Evolutionary conservation across 2,888 invertebrate species (phyloP).

Genomic region (Leptura quadrifasciata): DNA sequence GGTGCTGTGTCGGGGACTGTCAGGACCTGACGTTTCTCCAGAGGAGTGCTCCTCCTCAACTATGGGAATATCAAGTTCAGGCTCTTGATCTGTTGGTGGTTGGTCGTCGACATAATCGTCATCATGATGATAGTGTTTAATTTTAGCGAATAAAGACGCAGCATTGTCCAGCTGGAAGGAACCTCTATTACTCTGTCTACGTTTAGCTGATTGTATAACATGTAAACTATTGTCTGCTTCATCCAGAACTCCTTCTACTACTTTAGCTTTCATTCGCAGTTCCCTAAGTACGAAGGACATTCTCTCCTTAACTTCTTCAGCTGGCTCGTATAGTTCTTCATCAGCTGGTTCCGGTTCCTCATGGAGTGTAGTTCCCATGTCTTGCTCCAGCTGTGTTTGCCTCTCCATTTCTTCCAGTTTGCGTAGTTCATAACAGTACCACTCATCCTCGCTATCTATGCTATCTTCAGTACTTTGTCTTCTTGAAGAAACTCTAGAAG

Average conservation of each 20-base stretch:
- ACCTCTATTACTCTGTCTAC: conserved; percentile 64
- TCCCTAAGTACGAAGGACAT: conserved; percentile 89
- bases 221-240: conserved; percentile 71
- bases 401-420: conserved; percentile 91
- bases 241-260: conserved; percentile 71
- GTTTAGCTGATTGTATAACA: conserved; percentile 69
- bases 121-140: conserved; percentile 75
- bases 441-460: conserved; percentile 95
- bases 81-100: neutral
- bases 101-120: conserved; percentile 65
- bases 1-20: conserved; percentile 86
- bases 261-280: conserved; percentile 81
- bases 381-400: conserved; percentile 81
- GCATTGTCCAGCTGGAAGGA: conserved; percentile 70
- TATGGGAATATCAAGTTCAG: conserved; percentile 57
- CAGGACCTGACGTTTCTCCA: conserved; percentile 92
- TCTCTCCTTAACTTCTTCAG: conserved; percentile 83
- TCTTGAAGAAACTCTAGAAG: conserved; percentile 89
- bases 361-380: conserved; percentile 78
- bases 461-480: conserved; percentile 94
- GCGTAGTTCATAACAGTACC: conserved; percentile 92
- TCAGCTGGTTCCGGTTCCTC: conserved; percentile 78
- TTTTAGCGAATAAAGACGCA: conserved; percentile 72
- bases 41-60: conserved; percentile 82
- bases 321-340: conserved; percentile 77